These are phyloP conservation scores for Drosophila hamatofila DNA, from an alignment of 2,888 invertebrate species.

Conservation along the genomic window DNA sequence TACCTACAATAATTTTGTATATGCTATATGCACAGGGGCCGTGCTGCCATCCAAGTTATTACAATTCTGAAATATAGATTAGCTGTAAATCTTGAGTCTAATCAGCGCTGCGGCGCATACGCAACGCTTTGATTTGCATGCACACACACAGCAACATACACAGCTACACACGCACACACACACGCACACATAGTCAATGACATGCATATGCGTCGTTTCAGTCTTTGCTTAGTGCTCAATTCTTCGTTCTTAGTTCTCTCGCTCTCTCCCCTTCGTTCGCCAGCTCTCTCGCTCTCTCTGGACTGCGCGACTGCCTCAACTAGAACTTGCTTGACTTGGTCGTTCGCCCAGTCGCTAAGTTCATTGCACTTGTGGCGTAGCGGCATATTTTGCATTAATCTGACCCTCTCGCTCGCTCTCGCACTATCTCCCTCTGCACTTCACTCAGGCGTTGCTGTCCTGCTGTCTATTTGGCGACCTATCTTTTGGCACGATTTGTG, in stretches of 20 bases:
- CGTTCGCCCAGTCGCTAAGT: conserved; percentile 48
- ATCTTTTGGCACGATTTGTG: conserved; percentile 57
- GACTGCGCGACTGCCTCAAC: conserved; percentile 74
- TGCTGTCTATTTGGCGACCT: conserved; percentile 27
- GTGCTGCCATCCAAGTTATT: conserved; percentile 36
- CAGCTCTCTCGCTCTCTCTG: conserved; percentile 23
- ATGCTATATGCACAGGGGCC: conserved; percentile 2
- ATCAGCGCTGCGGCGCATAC: conserved; percentile 58
- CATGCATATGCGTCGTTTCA: conserved; percentile 23
- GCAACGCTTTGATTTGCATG: conserved; percentile 55
- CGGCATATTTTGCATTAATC: conserved; percentile 79
- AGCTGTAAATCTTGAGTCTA: conserved; percentile 76
- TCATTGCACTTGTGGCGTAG: conserved; percentile 78
- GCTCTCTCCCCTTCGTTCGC: not conserved
- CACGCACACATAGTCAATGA: not conserved
- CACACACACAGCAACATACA: conserved; percentile 9
- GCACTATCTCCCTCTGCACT: conserved; percentile 14
- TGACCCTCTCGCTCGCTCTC: conserved; percentile 21
- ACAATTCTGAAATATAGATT: conserved; percentile 76
- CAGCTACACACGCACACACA: conserved; percentile 9
- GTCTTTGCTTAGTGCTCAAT: conserved; percentile 26
- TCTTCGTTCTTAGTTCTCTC: conserved; percentile 20
- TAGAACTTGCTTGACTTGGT: conserved; percentile 79
- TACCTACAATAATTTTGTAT: conserved; percentile 42
- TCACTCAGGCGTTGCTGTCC: conserved; percentile 1